Evolutionary conservation across 2,797 vertebrate genomes (phyloP).

Genomic region (Geranospiza caerulescens): DNA sequence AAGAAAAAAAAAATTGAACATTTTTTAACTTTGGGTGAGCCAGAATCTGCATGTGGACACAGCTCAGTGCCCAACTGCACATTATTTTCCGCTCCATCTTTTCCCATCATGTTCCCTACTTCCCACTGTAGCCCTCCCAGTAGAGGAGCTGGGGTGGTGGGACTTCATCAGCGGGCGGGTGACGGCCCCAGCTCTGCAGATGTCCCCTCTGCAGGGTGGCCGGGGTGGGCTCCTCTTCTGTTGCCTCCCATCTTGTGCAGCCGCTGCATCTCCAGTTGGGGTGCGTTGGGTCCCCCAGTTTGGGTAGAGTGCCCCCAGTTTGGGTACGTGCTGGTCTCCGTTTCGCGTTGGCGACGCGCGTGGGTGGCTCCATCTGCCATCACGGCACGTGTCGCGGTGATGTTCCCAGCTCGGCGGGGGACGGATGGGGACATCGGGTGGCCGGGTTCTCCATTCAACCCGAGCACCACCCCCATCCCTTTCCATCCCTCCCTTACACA

Average conservation of each 20-base stretch:
- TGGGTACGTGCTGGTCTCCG: not conserved
- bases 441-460: not conserved
- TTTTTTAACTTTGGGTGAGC: not conserved
- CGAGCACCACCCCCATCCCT: not conserved
- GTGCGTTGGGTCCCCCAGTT: not conserved
- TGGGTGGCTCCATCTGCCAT: accelerated
- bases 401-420: not conserved
- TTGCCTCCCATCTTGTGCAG: not conserved
- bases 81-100: not conserved
- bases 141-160: not conserved
- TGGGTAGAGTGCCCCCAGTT: not conserved
- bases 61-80: not conserved
- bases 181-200: not conserved
- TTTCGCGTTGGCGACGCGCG: accelerated
- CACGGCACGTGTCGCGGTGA: accelerated
- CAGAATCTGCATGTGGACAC: not conserved
- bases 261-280: not conserved
- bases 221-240: not conserved
- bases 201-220: not conserved
- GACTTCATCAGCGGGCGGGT: not conserved
- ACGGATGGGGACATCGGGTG: not conserved
- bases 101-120: not conserved
- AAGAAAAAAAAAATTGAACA: accelerated
- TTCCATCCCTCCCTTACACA: not conserved
- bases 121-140: not conserved